These are phyloP conservation scores for Microcebus griseorufus DNA, from an alignment of 2,113 vertebrate genomes.

Conservation along the genomic window DNA sequence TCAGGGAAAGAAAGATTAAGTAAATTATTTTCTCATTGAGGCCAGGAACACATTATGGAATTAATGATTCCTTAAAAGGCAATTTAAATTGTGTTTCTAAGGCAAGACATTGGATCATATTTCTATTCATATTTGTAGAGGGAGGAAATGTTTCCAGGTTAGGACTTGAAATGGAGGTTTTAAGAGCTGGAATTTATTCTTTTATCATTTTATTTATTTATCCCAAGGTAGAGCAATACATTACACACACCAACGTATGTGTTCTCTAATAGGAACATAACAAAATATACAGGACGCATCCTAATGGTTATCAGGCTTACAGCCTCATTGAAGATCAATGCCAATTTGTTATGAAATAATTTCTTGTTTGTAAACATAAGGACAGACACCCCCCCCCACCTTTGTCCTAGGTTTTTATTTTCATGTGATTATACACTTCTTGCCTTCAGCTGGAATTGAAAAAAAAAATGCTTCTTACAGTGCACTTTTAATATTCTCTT, in stretches of 20 bases:
- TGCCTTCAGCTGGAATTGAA: background rate
- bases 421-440: background rate
- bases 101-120: background rate
- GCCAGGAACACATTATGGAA: background rate
- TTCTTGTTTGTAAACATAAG: background rate
- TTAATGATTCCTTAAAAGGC: constrained; percentile 33
- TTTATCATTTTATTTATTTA: background rate
- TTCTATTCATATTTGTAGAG: background rate
- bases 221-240: background rate
- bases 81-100: constrained; percentile 19
- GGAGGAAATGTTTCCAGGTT: background rate
- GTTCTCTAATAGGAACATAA: constrained; percentile 7
- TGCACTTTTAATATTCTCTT: constrained; percentile 33
- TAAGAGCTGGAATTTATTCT: constrained; percentile 1
- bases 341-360: constrained; percentile 26
- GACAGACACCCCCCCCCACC: background rate
- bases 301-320: background rate
- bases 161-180: constrained; percentile 29
- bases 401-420: constrained; percentile 26
- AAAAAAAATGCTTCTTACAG: background rate
- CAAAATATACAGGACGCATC: background rate
- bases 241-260: background rate
- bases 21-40: constrained; percentile 48
- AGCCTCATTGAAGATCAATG: background rate
- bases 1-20: constrained; percentile 36